These are phyloP conservation scores for Diceros bicornis DNA, from an alignment of 2,797 vertebrate genomes.

Conservation along the genomic window DNA sequence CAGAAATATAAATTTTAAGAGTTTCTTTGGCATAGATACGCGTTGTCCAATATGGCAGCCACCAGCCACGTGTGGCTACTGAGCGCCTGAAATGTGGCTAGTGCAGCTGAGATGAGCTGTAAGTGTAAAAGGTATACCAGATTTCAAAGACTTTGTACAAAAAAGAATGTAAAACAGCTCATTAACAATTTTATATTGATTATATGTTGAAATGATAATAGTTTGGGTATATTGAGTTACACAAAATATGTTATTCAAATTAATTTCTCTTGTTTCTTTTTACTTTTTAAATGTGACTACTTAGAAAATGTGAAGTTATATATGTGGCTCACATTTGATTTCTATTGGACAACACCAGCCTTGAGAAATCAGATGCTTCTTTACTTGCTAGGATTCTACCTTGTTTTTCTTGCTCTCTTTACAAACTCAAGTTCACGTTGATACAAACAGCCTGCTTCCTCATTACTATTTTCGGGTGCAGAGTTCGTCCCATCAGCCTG, in stretches of 20 bases:
- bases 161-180: not conserved
- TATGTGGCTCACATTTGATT: conserved; percentile 38
- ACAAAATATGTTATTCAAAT: conserved; percentile 33
- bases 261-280: conserved; percentile 45
- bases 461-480: not conserved
- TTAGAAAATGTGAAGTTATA: conserved; percentile 28
- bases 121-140: not conserved
- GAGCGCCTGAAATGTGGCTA: not conserved
- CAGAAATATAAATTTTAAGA: not conserved
- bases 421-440: not conserved
- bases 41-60: not conserved
- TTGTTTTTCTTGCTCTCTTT: conserved; percentile 34
- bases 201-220: not conserved
- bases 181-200: not conserved
- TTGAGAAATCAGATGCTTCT: conserved; percentile 23
- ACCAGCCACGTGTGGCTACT: not conserved
- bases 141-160: not conserved
- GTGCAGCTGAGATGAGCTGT: not conserved
- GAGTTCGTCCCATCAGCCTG: not conserved
- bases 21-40: not conserved
- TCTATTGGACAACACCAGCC: not conserved
- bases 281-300: not conserved
- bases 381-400: conserved; percentile 59
- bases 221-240: not conserved
- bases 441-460: conserved; percentile 10